Evolutionary conservation across 2,888 invertebrate species (phyloP), one percentile per base, ranked within the genome.

Genomic region (Chouioia cunea): DNA sequence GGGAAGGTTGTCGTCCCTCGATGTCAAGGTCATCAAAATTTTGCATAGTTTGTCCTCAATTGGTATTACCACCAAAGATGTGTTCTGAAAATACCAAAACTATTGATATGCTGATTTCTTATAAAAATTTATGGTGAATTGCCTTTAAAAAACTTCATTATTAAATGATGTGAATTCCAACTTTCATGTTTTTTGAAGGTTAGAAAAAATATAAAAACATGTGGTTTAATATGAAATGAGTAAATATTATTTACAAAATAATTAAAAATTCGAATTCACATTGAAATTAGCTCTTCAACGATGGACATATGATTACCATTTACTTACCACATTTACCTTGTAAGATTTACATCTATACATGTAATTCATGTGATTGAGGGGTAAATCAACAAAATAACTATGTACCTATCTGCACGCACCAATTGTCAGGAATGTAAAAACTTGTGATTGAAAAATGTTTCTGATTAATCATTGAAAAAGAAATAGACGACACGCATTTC

Each of bases 21-120:
- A 85, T 85, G 75, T 85, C 85, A 59, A 85, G 85, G 78, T 85
- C 85, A 47, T 85, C 85, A 73, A 85, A 85, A 76, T 85, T 85
- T 80, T 85, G 85, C 85, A 85, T 85, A 64, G 73, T 76, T 71
- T 71, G 56, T 70, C 69, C 60, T 76, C 67, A 73, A 68, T 70
- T 65, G 44, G 54, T 56, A 54, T 53, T 68, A 65, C 64, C 66
- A 74, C 67, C 74, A 66, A 75, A 64, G 74, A 71, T 75, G 66
- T 73, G 58, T 53, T 77, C 80, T 79, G 79, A 76, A 80, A 79
- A 77, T 76, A 76, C 59, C 65, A 77, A 71, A 54, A 66, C 43
- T 47, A 60, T 65, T 70, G 62, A 70, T 65, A 20, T 57, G 44
- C 67, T 64, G 22, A 65, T 48, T 59, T 53, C 22, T 63, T 46